Evolutionary conservation across 2,797 vertebrate species (phyloP).

Genomic region (Characodon lateralis): DNA sequence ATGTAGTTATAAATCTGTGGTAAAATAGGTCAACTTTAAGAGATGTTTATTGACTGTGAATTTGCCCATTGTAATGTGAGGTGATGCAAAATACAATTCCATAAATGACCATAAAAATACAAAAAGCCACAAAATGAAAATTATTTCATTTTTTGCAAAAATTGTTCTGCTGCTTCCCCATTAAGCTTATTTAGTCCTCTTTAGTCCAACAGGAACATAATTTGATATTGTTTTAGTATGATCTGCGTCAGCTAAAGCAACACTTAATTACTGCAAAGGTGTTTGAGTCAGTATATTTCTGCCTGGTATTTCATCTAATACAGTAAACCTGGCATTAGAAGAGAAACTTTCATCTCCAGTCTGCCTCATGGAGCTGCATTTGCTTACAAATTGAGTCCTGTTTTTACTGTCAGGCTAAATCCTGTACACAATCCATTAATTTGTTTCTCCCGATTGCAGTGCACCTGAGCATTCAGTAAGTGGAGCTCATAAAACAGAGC

Average conservation of each 20-base stretch:
- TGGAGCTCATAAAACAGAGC: slow-evolving; percentile 41
- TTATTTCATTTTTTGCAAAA: too few relatives aligned
- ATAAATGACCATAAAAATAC: too few relatives aligned
- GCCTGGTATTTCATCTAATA: slow-evolving; percentile 15
- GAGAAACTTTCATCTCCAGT: neutral
- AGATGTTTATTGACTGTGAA: too few relatives aligned
- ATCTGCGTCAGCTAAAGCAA: neutral
- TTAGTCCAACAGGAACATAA: neutral
- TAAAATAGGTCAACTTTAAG: too few relatives aligned
- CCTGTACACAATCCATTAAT: slow-evolving; percentile 44
- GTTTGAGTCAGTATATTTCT: slow-evolving; percentile 12
- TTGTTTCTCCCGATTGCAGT: slow-evolving; percentile 45
- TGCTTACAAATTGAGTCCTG: slow-evolving; percentile 37
- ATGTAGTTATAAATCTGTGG: too few relatives aligned
- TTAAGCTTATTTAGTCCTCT: too few relatives aligned
- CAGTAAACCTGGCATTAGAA: neutral
- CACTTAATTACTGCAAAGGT: neutral
- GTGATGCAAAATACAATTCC: too few relatives aligned
- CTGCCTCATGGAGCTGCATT: slow-evolving; percentile 16
- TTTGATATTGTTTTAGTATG: neutral
- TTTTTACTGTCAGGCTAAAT: slow-evolving; percentile 43
- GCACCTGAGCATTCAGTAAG: slow-evolving; percentile 41
- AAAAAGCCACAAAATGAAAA: too few relatives aligned
- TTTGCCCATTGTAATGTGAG: too few relatives aligned
- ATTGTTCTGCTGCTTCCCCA: too few relatives aligned